A percentile compares a stretch with the other conserved stretches of the same genome.
Conservation (phyloP, 2,797 vertebrate genomes). For the Lemur catta region DNA sequence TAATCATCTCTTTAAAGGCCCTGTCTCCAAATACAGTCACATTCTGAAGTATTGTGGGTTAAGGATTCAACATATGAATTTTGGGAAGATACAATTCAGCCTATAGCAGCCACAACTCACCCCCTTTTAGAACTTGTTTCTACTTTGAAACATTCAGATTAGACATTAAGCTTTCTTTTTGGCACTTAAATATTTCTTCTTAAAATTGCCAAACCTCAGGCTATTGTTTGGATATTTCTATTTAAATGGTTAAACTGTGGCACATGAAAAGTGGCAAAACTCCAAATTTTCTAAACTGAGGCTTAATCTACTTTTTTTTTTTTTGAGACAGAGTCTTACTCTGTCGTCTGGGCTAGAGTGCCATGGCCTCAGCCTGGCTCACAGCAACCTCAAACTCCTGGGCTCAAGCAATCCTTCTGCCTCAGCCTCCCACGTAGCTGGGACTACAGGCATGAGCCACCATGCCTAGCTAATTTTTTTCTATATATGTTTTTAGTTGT, state of each 20-base stretch:
- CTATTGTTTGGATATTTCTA: background rate
- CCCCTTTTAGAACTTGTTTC: background rate
- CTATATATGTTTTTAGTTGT: too few species aligned
- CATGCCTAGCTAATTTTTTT: too few species aligned
- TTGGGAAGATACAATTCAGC: background rate
- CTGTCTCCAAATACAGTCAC: background rate
- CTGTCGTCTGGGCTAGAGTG: too few species aligned
- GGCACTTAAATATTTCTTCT: background rate
- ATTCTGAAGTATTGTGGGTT: background rate
- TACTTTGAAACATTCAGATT: background rate
- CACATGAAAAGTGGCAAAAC: background rate
- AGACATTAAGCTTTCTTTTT: background rate
- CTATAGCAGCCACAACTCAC: background rate
- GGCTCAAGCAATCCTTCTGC: too few species aligned
- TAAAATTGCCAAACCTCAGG: background rate
- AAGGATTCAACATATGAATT: background rate
- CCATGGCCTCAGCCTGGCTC: too few species aligned
- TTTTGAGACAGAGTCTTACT: too few species aligned
- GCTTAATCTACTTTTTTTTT: background rate
- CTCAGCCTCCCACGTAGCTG: too few species aligned
- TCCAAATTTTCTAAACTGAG: constrained; percentile 33
- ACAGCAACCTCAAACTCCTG: too few species aligned
- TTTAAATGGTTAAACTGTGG: background rate
- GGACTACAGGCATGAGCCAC: too few species aligned
- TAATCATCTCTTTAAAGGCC: background rate